These are phyloP conservation scores for Apogon talboti DNA, from an alignment of 2,797 vertebrate species.

Conservation along the genomic window DNA sequence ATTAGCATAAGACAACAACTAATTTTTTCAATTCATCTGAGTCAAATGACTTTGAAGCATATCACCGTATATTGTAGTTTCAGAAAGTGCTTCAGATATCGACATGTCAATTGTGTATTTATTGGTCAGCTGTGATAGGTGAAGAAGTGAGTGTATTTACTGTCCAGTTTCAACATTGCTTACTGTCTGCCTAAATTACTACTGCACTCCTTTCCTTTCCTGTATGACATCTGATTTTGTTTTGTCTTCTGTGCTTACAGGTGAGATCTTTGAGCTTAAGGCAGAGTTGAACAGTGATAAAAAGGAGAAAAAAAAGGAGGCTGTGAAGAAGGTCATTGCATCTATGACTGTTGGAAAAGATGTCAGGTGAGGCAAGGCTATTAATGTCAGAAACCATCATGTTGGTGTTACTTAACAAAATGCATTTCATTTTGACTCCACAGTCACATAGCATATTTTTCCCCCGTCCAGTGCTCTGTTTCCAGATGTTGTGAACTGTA, in stretches of 20 bases:
- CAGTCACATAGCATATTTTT: slow-evolving; percentile 1
- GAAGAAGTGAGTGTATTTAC: not conserved
- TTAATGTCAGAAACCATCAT: not conserved
- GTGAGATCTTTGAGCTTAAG: slow-evolving; percentile 98
- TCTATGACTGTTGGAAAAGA: slow-evolving; percentile 99
- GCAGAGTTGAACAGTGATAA: slow-evolving; percentile 99
- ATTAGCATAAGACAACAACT: too few relatives aligned
- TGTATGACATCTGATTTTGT: not conserved
- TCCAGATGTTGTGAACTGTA: slow-evolving; percentile 98
- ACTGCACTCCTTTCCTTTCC: not conserved
- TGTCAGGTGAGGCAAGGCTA: slow-evolving; percentile 87
- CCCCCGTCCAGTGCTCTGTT: slow-evolving; percentile 88
- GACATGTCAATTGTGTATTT: slow-evolving; percentile 1
- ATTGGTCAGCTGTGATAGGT: not conserved
- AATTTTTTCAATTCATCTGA: too few relatives aligned
- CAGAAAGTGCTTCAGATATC: not conserved
- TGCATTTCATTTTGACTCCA: not conserved
- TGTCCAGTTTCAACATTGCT: not conserved
- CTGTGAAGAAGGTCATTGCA: slow-evolving; percentile 98
- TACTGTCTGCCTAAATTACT: not conserved
- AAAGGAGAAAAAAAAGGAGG: slow-evolving; percentile 99
- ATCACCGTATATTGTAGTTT: not conserved
- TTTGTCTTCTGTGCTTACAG: slow-evolving; percentile 71
- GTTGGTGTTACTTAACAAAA: not conserved
- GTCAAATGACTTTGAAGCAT: too few relatives aligned